These are phyloP conservation scores for Recurvirostra avosetta DNA, from an alignment of 2,113 vertebrate species.

Conservation along the genomic window DNA sequence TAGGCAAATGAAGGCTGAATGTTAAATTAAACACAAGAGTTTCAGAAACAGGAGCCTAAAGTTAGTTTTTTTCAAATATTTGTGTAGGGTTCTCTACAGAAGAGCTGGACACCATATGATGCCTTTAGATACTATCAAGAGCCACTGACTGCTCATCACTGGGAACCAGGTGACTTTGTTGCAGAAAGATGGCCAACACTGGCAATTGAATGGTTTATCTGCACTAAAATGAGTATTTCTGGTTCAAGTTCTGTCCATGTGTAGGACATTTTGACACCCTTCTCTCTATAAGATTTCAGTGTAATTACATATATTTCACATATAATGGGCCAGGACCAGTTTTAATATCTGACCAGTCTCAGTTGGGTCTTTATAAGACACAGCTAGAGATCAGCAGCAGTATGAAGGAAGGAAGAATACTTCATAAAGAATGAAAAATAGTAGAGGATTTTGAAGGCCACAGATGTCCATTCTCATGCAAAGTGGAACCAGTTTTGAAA, in stretches of 20 bases:
- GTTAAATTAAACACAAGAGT: neutral
- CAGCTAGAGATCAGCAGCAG: constrained; percentile 7
- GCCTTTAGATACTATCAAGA: neutral
- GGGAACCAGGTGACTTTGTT: neutral
- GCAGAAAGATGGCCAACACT: neutral
- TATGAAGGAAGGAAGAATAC: neutral
- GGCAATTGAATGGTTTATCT: neutral
- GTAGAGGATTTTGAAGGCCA: constrained; percentile 41
- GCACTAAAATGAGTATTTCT: neutral
- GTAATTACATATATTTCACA: neutral
- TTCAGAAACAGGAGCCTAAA: neutral
- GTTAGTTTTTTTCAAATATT: neutral
- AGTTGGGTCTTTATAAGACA: neutral
- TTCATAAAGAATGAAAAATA: constrained; percentile 29
- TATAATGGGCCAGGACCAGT: neutral
- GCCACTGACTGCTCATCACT: neutral
- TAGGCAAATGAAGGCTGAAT: neutral
- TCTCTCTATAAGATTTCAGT: neutral
- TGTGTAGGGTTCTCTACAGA: neutral
- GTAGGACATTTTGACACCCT: neutral
- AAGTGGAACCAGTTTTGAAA: constrained; percentile 60
- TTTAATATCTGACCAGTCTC: neutral
- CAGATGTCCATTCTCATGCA: constrained; percentile 58
- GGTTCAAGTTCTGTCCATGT: neutral
- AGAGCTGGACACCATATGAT: neutral